phyloP scores from a whole-genome alignment of 2,888 invertebrate species.

The Aspidapion aeneum region DNA sequence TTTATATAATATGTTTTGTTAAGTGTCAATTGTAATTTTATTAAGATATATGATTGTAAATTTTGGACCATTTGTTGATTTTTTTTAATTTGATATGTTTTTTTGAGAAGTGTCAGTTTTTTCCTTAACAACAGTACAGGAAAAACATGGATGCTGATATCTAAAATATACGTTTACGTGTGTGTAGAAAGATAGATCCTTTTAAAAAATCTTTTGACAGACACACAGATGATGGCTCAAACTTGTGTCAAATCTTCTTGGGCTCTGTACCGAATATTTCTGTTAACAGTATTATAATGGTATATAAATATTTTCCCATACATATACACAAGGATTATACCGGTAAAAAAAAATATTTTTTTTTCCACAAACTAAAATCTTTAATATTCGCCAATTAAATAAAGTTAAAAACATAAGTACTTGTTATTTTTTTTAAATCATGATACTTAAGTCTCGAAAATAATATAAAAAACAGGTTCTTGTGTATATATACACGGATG shows the following conservation, averaged over 20 bases:
- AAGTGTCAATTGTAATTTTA: too few relatives aligned
- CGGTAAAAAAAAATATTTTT: background rate
- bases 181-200: constrained; percentile 22
- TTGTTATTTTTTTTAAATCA: too few relatives aligned
- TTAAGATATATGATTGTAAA: too few relatives aligned
- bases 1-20: too few relatives aligned
- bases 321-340: constrained; percentile 22
- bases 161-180: constrained; percentile 24
- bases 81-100: too few relatives aligned
- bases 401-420: too few relatives aligned
- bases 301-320: constrained; percentile 23
- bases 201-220: constrained; percentile 37
- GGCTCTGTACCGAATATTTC: constrained; percentile 46
- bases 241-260: constrained; percentile 37
- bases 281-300: constrained; percentile 41
- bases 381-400: too few relatives aligned
- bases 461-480: constrained; percentile 3
- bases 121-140: background rate
- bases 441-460: constrained; percentile 5
- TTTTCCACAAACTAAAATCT: too few relatives aligned
- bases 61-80: too few relatives aligned
- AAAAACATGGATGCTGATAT: constrained; percentile 29
- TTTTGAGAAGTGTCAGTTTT: too few relatives aligned
- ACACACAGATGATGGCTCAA: constrained; percentile 51
- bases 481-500: constrained; percentile 17